Evolutionary conservation across 2,888 invertebrate species (phyloP), one percentile per base, ranked within the genome.

Genomic region (Girardia tigrina): DNA sequence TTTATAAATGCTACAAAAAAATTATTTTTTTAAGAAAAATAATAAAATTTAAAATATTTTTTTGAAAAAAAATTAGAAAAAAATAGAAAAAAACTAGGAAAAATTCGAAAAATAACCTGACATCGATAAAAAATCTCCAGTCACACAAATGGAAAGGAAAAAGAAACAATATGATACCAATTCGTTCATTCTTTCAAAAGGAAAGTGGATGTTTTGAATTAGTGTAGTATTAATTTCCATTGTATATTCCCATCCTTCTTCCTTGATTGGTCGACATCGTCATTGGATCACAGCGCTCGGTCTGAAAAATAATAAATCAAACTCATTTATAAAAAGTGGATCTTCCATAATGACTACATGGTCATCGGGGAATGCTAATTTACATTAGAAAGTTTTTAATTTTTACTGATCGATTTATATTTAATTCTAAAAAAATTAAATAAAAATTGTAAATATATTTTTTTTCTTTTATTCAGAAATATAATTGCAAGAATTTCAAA

Each of bases 251-350:
- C n/a, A n/a, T n/a, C n/a, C n/a, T 2, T 8, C 20, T n/a, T 20
- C 4, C 20, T n/a, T 56, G 56, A 56, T 56, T 56, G 56, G 56
- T 56, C n/a, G n/a, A n/a, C n/a, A 8, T 56, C 23, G 56, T 56
- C 8, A 56, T 56, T 56, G 56, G 56, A 56, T 56, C 23, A 56
- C 20, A n/a, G 23, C 2, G 23, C 23, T 56, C 23, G 56, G n/a
- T n/a, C 23, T 56, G 56, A 56, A 56, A 56, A 56, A 56, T 56
- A 56, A 56, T 56, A 56, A 56, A 56, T 56, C 56, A 56, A 56
- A 56, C 56, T 56, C 56, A 56, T 56, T n/a, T 56, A 56, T 56
- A 56, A n/a, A n/a, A 56, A 56, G 56, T 56, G 56, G 56, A 56
- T 56, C 20, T n/a, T 56, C 56, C 56, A 56, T 56, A 56, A 56